A percentile compares a stretch with the other conserved stretches of the same genome.
These are phyloP conservation scores for Catagonus wagneri DNA, from an alignment of 2,113 vertebrate species.

Conservation along the genomic window DNA sequence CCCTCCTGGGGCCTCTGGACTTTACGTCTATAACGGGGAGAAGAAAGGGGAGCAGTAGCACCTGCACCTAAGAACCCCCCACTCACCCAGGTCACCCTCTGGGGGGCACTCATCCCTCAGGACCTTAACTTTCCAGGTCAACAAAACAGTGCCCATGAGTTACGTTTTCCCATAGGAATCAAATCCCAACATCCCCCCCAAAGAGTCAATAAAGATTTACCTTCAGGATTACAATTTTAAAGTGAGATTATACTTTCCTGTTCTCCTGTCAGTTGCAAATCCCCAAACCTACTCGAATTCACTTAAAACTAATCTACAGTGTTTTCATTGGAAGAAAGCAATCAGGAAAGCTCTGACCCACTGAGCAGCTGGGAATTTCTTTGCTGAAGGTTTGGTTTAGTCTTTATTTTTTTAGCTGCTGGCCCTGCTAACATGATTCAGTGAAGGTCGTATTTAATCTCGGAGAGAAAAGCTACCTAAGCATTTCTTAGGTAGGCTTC, in stretches of 20 bases:
- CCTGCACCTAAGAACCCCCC: neutral
- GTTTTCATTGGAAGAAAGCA: constrained; percentile 77
- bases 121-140: constrained; percentile 11
- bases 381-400: constrained; percentile 66
- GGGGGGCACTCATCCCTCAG: neutral
- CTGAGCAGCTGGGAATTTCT: constrained; percentile 75
- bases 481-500: constrained; percentile 82
- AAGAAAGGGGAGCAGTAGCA: neutral
- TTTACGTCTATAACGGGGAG: neutral
- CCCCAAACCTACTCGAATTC: constrained; percentile 75
- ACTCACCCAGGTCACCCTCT: neutral
- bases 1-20: neutral
- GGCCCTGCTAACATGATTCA: constrained; percentile 73
- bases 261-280: constrained; percentile 71
- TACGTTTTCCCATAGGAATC: neutral
- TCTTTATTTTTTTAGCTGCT: constrained; percentile 80
- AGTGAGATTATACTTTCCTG: constrained; percentile 72
- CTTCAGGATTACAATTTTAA: constrained; percentile 72
- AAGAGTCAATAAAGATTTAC: constrained; percentile 51
- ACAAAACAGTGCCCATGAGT: neutral
- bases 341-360: constrained; percentile 75
- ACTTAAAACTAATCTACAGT: constrained; percentile 75
- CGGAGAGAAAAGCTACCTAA: constrained; percentile 75
- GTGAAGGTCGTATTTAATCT: constrained; percentile 78
- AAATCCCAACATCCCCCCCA: constrained; percentile 2